Percentiles rank a stretch among this genome's conserved stretches.
These are phyloP conservation scores for Hypocryptadius cinnamomeus DNA, from an alignment of 2,113 vertebrate genomes.

Conservation along the genomic window DNA sequence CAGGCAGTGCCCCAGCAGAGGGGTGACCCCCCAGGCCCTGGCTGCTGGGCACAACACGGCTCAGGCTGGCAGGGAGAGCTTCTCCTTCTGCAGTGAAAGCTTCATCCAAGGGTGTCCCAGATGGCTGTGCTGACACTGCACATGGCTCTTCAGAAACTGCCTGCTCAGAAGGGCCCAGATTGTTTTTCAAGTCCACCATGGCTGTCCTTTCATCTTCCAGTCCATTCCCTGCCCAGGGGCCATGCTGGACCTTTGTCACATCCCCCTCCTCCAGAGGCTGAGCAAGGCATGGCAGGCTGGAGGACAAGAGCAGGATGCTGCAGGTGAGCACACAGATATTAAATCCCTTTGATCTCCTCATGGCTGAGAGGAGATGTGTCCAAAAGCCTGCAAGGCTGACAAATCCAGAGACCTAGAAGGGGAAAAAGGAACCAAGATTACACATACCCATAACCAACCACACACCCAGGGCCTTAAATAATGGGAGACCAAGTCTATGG, in stretches of 20 bases:
- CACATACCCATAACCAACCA: not conserved
- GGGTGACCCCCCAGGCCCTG: not conserved
- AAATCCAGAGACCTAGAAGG: slow-evolving; percentile 40
- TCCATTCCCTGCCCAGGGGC: not conserved
- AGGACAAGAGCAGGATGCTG: slow-evolving; percentile 56
- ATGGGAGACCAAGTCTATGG: not conserved
- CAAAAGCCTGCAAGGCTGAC: not conserved
- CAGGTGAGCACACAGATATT: slow-evolving; percentile 45
- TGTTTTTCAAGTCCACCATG: not conserved
- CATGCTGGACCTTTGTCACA: not conserved
- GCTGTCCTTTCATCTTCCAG: not conserved
- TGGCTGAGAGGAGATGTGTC: slow-evolving; percentile 25
- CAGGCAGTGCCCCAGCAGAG: not conserved
- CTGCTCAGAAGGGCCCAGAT: not conserved
- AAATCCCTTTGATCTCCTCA: slow-evolving; percentile 46
- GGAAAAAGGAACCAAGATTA: slow-evolving; percentile 28
- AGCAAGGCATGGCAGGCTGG: slow-evolving; percentile 33
- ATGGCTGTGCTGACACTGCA: not conserved
- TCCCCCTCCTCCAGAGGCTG: not conserved
- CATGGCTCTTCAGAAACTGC: not conserved
- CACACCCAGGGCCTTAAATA: not conserved
- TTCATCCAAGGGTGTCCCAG: not conserved
- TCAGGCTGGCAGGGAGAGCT: not conserved
- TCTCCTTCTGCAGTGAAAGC: not conserved
- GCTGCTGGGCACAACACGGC: not conserved